A percentile compares a stretch with the other conserved stretches of the same genome.
Evolutionary conservation across 2,888 invertebrate species (phyloP).

Genomic region (Cryptocephalus moraei): DNA sequence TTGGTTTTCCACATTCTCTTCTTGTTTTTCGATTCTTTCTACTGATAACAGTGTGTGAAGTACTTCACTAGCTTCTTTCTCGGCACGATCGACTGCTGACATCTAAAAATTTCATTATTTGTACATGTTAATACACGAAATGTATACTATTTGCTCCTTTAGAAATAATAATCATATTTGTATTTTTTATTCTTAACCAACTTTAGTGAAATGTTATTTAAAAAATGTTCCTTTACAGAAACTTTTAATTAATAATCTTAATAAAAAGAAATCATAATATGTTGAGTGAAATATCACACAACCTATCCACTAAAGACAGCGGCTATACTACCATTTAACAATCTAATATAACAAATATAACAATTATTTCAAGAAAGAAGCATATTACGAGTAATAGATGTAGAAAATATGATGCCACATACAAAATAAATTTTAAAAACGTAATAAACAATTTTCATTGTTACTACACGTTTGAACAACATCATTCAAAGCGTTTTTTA

Average conservation of each 20-base stretch:
- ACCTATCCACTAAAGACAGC: no score
- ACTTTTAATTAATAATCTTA: no score
- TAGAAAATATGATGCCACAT: neutral
- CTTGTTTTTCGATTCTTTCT: conserved; percentile 50
- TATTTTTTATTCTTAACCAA: no score
- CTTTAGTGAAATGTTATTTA: no score
- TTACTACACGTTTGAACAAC: no score
- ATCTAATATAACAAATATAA: neutral
- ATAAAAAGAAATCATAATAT: no score
- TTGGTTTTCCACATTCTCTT: conserved; percentile 28
- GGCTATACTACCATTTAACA: no score
- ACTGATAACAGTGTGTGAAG: conserved; percentile 56
- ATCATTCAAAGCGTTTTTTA: no score
- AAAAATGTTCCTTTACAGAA: no score
- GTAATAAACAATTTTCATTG: no score
- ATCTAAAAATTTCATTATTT: conserved; percentile 3
- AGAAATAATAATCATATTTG: neutral
- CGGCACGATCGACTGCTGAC: conserved; percentile 47
- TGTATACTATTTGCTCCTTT: neutral
- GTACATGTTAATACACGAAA: neutral
- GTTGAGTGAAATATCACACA: no score
- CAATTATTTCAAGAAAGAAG: neutral
- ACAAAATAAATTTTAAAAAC: no score
- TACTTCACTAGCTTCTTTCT: conserved; percentile 63
- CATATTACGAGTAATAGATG: neutral